Conservation (phyloP, 2,113 vertebrate species). For the Paradoxurus hermaphroditus region DNA sequence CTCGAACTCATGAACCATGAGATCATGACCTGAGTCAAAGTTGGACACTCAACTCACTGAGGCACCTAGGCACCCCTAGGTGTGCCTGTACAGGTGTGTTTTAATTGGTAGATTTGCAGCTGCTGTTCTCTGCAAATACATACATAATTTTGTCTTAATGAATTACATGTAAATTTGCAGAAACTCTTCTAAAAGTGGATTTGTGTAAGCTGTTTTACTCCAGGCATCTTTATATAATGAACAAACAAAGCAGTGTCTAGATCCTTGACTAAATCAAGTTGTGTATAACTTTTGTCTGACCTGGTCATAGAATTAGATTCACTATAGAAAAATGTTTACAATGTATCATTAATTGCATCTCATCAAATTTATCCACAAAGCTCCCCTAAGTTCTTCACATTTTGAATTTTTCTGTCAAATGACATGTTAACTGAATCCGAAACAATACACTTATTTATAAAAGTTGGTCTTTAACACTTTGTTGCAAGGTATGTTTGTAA, state of each 20-base stretch:
- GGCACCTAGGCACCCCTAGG: too few species aligned
- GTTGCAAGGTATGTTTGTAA: not conserved
- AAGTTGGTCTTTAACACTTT: not conserved
- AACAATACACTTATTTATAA: conserved; percentile 9
- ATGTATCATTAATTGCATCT: conserved; percentile 2
- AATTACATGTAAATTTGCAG: not conserved
- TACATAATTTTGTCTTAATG: not conserved
- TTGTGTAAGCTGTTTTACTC: not conserved
- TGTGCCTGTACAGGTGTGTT: not conserved
- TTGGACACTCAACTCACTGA: too few species aligned
- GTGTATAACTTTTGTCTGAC: not conserved
- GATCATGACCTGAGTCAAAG: too few species aligned
- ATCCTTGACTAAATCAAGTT: not conserved
- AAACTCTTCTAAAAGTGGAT: not conserved
- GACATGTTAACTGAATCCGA: not conserved
- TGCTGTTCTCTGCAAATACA: not conserved
- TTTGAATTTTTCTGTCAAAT: conserved; percentile 11
- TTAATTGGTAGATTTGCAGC: not conserved
- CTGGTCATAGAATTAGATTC: not conserved
- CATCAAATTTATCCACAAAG: not conserved
- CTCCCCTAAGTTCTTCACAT: not conserved
- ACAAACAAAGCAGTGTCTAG: not conserved
- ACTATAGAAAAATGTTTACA: conserved; percentile 30
- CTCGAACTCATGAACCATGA: too few species aligned
- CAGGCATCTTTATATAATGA: not conserved